A percentile compares a stretch with the other conserved stretches of the same genome.
These are phyloP conservation scores for Drosophila kohkoa DNA, from an alignment of 1,140 invertebrate genomes.

Conservation along the genomic window DNA sequence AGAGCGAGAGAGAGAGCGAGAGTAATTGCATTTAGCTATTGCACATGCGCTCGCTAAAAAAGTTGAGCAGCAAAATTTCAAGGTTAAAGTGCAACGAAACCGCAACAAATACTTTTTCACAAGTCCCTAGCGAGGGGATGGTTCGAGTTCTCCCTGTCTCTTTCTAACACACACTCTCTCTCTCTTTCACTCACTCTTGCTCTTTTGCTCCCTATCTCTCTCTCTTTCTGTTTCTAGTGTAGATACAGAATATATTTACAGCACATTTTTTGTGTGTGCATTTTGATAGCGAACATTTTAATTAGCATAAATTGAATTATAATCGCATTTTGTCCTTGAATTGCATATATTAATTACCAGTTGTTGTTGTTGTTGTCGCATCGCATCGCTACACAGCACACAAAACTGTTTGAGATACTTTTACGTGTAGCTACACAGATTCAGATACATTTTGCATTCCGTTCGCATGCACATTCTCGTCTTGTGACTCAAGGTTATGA, in stretches of 20 bases:
- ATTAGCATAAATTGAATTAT: constrained; percentile 48
- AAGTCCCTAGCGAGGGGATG: constrained; percentile 21
- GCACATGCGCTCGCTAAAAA: constrained; percentile 70
- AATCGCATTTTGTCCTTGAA: constrained; percentile 63
- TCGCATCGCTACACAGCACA: constrained; percentile 40
- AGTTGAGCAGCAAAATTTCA: constrained; percentile 66
- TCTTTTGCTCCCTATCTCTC: neutral
- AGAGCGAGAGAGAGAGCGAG: neutral
- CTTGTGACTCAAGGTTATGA: constrained; percentile 81
- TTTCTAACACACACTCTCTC: neutral
- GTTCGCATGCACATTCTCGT: constrained; percentile 79
- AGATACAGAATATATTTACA: constrained; percentile 19
- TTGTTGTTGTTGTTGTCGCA: constrained; percentile 27
- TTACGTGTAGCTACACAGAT: constrained; percentile 37
- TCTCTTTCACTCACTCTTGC: neutral
- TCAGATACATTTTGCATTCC: constrained; percentile 63
- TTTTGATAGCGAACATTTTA: constrained; percentile 17
- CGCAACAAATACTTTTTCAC: constrained; percentile 64
- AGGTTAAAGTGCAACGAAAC: constrained; percentile 84
- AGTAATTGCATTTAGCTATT: constrained; percentile 15
- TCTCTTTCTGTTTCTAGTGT: neutral
- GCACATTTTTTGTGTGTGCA: constrained; percentile 4
- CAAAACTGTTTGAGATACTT: constrained; percentile 19
- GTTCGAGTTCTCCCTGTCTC: neutral
- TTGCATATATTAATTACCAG: constrained; percentile 63